Evolutionary conservation across 2,888 invertebrate genomes (phyloP), one percentile per base, ranked within the genome.

Genomic region (Cynaeus angustus): DNA sequence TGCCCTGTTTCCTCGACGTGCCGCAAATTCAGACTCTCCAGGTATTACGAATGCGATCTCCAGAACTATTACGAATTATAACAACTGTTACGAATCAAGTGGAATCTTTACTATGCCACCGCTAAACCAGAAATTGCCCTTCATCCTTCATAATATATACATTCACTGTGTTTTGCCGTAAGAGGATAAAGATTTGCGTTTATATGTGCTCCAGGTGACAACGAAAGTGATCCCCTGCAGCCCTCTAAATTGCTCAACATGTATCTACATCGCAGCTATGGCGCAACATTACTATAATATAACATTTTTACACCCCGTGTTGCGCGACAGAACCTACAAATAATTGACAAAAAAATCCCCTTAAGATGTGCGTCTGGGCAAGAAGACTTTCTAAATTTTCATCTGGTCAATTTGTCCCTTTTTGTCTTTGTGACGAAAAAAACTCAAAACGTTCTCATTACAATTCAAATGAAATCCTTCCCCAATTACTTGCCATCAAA

Each of bases 21-120:
- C 50, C 65, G 43, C 65, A 53, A 45, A 56, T 45, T 64, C 50
- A 48, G 62, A 50, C 56, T 65, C 65, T 65, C 46, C 55, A 65
- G 65, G 41, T 65, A 41, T 26, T 41, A 52, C 41, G 14, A 48
- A 21, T 30, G 45, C 45, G 28, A 46, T 30, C 14, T n/a, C n/a
- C n/a, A n/a, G n/a, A n/a, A n/a, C n/a, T n/a, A n/a, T n/a, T 56
- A 48, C 48, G 30, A 33, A 41, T 41, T 41, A 41, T n/a, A n/a
- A n/a, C 46, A 28, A 59, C 46, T 13, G 55, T 55, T 38, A 38
- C 28, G 14, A 38, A 55, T 37, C 12, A 52, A 33, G 8, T 33
- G n/a, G n/a, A n/a, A n/a, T n/a, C n/a, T n/a, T n/a, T n/a, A n/a
- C n/a, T n/a, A n/a, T n/a, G n/a, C n/a, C 14, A 30, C 13, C 9